Evolutionary conservation across 2,888 invertebrate species (phyloP).

Genomic region (Caenorhabditis sp.): DNA sequence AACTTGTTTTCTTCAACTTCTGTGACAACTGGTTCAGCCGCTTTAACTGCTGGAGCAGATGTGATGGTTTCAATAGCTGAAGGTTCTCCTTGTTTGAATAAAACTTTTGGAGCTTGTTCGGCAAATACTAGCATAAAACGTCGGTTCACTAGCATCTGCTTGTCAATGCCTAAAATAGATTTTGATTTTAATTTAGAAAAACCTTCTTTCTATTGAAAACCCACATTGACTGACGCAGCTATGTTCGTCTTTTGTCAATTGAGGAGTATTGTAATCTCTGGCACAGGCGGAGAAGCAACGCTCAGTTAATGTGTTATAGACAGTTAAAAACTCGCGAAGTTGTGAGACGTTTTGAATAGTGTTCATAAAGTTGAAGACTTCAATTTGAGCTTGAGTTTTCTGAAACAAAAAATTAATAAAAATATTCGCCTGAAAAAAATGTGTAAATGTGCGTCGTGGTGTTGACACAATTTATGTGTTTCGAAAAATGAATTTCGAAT

Average conservation of each 20-base stretch:
- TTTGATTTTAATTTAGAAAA: neutral
- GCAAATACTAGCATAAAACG: conserved; percentile 66
- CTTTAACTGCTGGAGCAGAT: neutral
- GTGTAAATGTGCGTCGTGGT: neutral
- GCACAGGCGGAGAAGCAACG: conserved; percentile 65
- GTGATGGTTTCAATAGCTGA: conserved; percentile 45
- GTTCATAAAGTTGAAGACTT: conserved; percentile 35
- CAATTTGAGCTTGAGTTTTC: neutral
- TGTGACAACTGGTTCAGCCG: conserved; percentile 10
- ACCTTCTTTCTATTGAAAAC: conserved; percentile 12
- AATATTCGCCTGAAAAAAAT: neutral
- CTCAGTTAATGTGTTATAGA: conserved; percentile 68
- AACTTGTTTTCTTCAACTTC: neutral
- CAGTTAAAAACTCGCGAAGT: conserved; percentile 66
- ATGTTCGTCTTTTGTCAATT: conserved; percentile 48
- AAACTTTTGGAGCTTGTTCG: conserved; percentile 63
- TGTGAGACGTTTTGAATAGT: conserved; percentile 47
- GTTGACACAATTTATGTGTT: neutral
- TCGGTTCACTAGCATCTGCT: conserved; percentile 67
- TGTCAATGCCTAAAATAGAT: conserved; percentile 60
- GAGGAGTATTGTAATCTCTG: conserved; percentile 57
- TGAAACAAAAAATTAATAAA: neutral
- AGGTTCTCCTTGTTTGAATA: conserved; percentile 58
- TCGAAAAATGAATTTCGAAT: too few relatives aligned
- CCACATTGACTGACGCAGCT: conserved; percentile 57